Evolutionary conservation across 2,888 invertebrate genomes (phyloP).

Genomic region (Colostygia pectinataria): DNA sequence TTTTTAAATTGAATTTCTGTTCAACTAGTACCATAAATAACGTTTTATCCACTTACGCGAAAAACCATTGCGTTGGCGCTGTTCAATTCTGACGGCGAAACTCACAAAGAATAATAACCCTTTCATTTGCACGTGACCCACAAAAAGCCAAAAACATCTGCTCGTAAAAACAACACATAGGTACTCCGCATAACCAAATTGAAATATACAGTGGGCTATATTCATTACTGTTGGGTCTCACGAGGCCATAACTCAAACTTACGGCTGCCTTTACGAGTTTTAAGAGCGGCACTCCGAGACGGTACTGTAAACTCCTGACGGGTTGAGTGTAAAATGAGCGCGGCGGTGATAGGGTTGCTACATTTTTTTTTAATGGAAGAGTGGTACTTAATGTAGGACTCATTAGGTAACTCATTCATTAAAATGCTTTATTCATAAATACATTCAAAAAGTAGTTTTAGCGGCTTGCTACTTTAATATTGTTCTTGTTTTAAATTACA

Average conservation of each 20-base stretch:
- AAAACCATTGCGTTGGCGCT: slow-evolving; percentile 3
- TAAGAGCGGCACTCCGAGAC: slow-evolving; percentile 62
- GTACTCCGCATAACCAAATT: slow-evolving; percentile 61
- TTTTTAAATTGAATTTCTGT: too few relatives aligned
- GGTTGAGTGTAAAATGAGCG: slow-evolving; percentile 35
- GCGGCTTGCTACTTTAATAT: too few relatives aligned
- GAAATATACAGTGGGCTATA: slow-evolving; percentile 76
- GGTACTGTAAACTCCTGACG: slow-evolving; percentile 36
- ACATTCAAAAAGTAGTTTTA: too few relatives aligned
- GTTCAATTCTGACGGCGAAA: slow-evolving; percentile 10
- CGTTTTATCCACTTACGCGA: slow-evolving; percentile 6
- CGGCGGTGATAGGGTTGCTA: slow-evolving; percentile 32
- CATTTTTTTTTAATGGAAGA: not conserved
- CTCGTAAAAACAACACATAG: slow-evolving; percentile 56
- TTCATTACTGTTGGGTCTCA: slow-evolving; percentile 68
- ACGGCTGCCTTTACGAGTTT: slow-evolving; percentile 72
- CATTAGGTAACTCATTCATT: too few relatives aligned
- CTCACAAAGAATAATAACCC: slow-evolving; percentile 26
- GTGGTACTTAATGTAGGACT: too few relatives aligned
- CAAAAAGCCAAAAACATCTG: slow-evolving; percentile 44
- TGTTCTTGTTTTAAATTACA: too few relatives aligned
- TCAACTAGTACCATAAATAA: not conserved
- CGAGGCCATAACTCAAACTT: slow-evolving; percentile 71
- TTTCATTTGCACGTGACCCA: slow-evolving; percentile 29
- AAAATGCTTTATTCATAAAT: too few relatives aligned